A percentile compares a stretch with the other conserved stretches of the same genome.
These are phyloP conservation scores for Glaucomys volans DNA, from an alignment of 2,113 vertebrate genomes.

Conservation along the genomic window DNA sequence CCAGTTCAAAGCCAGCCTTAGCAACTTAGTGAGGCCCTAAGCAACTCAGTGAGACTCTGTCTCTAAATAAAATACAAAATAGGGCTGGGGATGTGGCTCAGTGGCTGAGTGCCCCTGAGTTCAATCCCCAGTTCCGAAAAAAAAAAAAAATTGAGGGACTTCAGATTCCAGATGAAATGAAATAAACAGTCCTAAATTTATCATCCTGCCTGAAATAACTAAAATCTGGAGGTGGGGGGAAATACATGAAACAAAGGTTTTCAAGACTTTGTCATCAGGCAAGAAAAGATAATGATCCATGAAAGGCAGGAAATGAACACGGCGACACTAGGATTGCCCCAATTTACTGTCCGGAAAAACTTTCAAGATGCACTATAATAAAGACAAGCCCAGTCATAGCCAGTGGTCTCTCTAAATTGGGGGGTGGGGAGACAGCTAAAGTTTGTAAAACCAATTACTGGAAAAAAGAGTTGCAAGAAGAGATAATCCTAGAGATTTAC, in stretches of 20 bases:
- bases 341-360: neutral
- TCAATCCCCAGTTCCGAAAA: too few species aligned
- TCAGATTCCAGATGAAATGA: neutral
- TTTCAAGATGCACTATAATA: neutral
- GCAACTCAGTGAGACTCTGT: too few species aligned
- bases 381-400: neutral
- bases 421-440: neutral
- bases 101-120: too few species aligned
- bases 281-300: neutral
- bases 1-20: too few species aligned
- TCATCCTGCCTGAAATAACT: neutral
- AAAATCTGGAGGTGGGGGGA: neutral
- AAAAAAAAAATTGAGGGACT: slow-evolving; percentile 28
- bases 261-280: neutral
- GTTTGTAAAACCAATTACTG: neutral
- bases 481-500: neutral
- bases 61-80: too few species aligned
- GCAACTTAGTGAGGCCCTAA: too few species aligned
- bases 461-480: neutral
- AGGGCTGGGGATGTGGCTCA: too few species aligned
- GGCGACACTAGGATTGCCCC: neutral
- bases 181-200: slow-evolving; percentile 1
- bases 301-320: neutral
- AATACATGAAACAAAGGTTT: neutral
- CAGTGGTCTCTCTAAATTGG: neutral